phyloP scores from a whole-genome alignment of 2,113 vertebrate genomes.

The Neodon shergylaensis region DNA sequence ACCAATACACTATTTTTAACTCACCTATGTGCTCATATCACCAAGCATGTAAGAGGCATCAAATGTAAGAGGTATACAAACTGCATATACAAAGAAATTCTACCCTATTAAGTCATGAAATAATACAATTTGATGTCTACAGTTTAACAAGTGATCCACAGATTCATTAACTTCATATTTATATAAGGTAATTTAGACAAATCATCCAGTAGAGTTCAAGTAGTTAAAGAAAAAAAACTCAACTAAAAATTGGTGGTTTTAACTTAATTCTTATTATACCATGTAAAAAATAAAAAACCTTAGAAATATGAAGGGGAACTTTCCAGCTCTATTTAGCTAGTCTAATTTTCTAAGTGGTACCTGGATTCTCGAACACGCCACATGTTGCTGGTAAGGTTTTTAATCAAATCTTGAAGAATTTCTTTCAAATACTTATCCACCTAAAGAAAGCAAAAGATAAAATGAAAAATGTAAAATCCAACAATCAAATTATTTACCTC shows the following conservation, averaged over 20 bases:
- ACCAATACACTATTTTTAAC: not conserved
- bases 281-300: slow-evolving; percentile 16
- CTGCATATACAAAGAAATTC: not conserved
- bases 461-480: slow-evolving; percentile 50
- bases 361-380: slow-evolving; percentile 99
- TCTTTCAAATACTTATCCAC: slow-evolving; percentile 98
- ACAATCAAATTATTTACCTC: slow-evolving; percentile 23
- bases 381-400: slow-evolving; percentile 95
- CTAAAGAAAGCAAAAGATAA: slow-evolving; percentile 83
- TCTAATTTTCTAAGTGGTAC: slow-evolving; percentile 82
- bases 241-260: slow-evolving; percentile 51
- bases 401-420: slow-evolving; percentile 96
- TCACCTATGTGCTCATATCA: not conserved
- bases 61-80: not conserved
- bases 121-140: not conserved
- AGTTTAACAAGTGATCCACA: slow-evolving; percentile 37
- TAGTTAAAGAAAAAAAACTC: slow-evolving; percentile 27
- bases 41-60: not conserved
- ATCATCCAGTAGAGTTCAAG: not conserved
- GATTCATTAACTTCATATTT: slow-evolving; percentile 32
- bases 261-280: not conserved
- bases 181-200: slow-evolving; percentile 26
- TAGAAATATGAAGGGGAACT: not conserved
- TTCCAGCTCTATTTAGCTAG: not conserved
- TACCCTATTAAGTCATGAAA: not conserved